phyloP scores from a whole-genome alignment of 2,797 vertebrate genomes.

The Protonibea diacanthus region DNA sequence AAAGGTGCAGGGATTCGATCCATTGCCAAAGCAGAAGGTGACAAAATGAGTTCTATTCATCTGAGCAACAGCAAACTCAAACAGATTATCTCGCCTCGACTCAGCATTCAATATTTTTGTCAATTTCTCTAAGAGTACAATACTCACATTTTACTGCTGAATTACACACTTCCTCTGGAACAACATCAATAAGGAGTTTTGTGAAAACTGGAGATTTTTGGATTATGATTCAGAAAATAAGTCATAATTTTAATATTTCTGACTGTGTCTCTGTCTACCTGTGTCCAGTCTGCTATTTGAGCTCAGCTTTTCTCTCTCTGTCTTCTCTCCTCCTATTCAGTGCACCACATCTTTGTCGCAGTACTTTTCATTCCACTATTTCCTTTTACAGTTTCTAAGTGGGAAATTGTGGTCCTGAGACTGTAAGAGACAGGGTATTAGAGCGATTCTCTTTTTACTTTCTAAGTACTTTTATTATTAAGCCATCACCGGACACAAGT shows the following conservation, averaged over 20 bases:
- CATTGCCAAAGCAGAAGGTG: neutral
- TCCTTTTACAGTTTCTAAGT: neutral
- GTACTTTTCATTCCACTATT: neutral
- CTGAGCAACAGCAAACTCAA: neutral
- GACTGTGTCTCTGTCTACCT: neutral
- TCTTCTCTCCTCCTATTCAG: neutral
- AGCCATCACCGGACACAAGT: slow-evolving; percentile 16
- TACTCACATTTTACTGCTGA: neutral
- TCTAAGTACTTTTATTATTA: slow-evolving; percentile 3
- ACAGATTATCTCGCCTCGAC: neutral
- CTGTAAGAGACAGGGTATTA: slow-evolving; percentile 8
- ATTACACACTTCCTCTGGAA: neutral
- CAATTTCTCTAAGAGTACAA: neutral
- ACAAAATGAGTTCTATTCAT: slow-evolving; percentile 5
- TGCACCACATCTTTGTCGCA: neutral
- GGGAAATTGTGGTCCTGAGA: neutral
- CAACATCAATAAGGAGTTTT: neutral
- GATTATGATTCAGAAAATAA: neutral
- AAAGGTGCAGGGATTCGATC: neutral
- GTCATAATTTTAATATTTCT: neutral
- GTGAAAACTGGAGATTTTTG: neutral
- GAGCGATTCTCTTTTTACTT: neutral
- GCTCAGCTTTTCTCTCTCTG: neutral
- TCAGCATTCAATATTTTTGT: neutral
- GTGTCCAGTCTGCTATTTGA: neutral